Base-by-base conservation (phyloP, 2,888 invertebrate species). In the Sesamia inferens region DNA sequence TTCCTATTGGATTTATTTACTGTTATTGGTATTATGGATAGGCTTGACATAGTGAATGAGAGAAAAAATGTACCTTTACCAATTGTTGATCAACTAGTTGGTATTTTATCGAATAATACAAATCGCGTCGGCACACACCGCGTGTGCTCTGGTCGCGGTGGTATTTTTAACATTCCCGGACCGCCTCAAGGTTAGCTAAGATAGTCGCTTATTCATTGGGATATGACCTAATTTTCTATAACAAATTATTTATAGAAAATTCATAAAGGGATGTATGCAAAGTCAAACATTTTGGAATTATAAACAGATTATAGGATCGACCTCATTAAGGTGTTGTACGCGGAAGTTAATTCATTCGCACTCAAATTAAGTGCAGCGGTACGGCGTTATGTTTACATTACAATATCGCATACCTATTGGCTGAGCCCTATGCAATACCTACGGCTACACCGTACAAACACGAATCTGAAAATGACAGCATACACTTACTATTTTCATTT, bases 121-220 rank as follows among this genome's bases (percentile, higher is more conserved):
- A 90, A 91, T 92, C 87, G 68, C 84, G 80, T 76, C 83, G 90
- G 86, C 87, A 87, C 88, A 90, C 91, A 89, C 90, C 81, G 90
- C 89, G 92, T 90, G 89, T 88, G 92, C 88, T 88, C 88, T 89
- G 87, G 89, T 89, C 91, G 92, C 93, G 91, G 91, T 88, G 95
- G 95, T 96, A 96, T 96, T 96, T 96, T 95, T 96, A 96, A 96
- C 96, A 96, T 96, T 95, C 96, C 94, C 96, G 93, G 95, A 94
- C 93, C 95, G 94, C 92, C 93, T 93, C 96, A 96, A 96, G 96
- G 96, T 95, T 95, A 94, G 90, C 93, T 91, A 92, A 95, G 94
- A 95, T 93, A 93, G 92, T 90, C 92, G 93, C 92, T 94, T 95
- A 95, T 95, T 94, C 95, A 94, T 94, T 91, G 90, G 92, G 92